Evolutionary conservation across 2,888 invertebrate species (phyloP).

Genomic region (Hemithea aestivaria): DNA sequence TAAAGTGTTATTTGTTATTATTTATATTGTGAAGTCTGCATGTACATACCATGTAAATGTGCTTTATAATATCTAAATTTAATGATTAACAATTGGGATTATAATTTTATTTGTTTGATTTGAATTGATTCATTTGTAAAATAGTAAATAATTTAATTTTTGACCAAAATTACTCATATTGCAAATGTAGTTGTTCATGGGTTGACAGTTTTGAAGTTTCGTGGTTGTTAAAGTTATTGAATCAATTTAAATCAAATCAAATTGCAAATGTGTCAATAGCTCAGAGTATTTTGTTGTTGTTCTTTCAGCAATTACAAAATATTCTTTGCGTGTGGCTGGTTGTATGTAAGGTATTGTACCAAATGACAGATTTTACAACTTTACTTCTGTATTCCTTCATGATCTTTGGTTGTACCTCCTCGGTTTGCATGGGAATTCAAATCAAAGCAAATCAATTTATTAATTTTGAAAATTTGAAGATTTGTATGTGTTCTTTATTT

Average conservation of each 20-base stretch:
- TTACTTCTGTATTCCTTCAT: constrained; percentile 45
- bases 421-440: not conserved
- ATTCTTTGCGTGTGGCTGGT: constrained; percentile 93
- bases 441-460: too few species aligned
- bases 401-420: constrained; percentile 2
- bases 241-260: constrained; percentile 1
- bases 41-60: constrained; percentile 17
- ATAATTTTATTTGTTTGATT: not conserved
- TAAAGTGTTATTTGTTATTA: too few species aligned
- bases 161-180: not conserved
- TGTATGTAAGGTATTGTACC: constrained; percentile 88
- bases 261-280: constrained; percentile 31
- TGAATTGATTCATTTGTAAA: constrained; percentile 8
- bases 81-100: too few species aligned
- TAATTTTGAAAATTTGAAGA: too few species aligned
- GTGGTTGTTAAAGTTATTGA: not conserved
- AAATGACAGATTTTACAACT: constrained; percentile 52
- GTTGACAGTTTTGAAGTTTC: too few species aligned
- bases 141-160: too few species aligned
- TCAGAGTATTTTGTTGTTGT: constrained; percentile 78
- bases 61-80: constrained; percentile 11
- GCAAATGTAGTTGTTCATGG: too few species aligned
- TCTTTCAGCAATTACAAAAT: constrained; percentile 88
- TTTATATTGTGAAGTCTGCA: constrained; percentile 15
- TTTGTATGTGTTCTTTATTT: too few species aligned